Evolutionary conservation across 2,113 vertebrate genomes (phyloP).

Genomic region (Delphinus delphis): DNA sequence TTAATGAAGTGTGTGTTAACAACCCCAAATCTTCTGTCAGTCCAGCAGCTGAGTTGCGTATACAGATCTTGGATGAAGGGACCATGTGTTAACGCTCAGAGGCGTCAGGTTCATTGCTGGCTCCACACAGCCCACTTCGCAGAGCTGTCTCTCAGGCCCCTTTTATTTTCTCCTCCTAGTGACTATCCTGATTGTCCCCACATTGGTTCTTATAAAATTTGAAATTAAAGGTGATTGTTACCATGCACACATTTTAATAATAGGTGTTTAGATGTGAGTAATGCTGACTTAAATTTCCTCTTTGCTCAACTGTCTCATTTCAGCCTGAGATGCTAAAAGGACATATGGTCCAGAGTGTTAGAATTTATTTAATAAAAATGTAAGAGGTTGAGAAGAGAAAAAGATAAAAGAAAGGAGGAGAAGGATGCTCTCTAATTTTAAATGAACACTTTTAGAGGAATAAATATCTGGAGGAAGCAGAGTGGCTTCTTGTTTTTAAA

Average conservation of each 20-base stretch:
- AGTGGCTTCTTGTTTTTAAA: not conserved
- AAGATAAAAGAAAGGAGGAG: not conserved
- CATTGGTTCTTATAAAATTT: conserved; percentile 32
- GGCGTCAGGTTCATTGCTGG: conserved; percentile 73
- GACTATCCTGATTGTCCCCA: not conserved
- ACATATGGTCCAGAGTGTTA: not conserved
- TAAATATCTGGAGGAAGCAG: not conserved
- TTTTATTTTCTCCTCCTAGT: conserved; percentile 58
- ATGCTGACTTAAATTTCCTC: conserved; percentile 18
- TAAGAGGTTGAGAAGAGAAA: not conserved
- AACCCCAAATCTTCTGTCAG: conserved; percentile 85
- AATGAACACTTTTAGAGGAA: not conserved
- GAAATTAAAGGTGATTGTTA: not conserved
- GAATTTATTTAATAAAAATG: not conserved
- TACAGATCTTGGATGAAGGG: conserved; percentile 85
- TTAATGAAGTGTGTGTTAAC: conserved; percentile 95
- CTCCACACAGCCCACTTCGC: conserved; percentile 74
- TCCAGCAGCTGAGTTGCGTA: conserved; percentile 86
- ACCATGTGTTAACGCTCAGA: conserved; percentile 90
- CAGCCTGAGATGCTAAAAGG: not conserved
- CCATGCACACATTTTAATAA: not conserved
- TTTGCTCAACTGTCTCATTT: not conserved
- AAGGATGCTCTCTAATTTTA: not conserved
- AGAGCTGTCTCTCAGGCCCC: conserved; percentile 77
- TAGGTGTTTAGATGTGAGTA: not conserved